These are phyloP conservation scores for Himalopsyche phryganea DNA, from an alignment of 1,140 invertebrate genomes.

Conservation along the genomic window DNA sequence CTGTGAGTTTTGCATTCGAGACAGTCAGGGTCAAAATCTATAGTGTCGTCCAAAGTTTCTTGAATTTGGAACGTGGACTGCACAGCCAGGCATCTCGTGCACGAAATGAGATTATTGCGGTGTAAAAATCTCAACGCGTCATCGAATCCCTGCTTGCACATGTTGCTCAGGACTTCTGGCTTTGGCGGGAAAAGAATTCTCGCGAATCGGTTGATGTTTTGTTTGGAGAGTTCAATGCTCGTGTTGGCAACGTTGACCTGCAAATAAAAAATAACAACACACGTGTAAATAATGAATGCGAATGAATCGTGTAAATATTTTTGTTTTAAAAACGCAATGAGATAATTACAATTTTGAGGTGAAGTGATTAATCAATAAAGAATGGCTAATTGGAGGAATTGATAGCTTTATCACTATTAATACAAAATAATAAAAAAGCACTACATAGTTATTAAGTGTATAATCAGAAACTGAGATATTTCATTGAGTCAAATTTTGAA, in stretches of 20 bases:
- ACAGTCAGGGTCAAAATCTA: constrained; percentile 79
- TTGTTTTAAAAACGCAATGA: too few relatives aligned
- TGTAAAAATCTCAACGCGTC: constrained; percentile 92
- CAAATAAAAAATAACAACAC: constrained; percentile 29
- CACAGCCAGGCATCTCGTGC: constrained; percentile 77
- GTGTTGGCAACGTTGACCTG: constrained; percentile 91
- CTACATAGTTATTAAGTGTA: too few relatives aligned
- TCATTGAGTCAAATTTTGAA: too few relatives aligned
- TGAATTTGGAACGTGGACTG: constrained; percentile 78
- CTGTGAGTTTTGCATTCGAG: constrained; percentile 78
- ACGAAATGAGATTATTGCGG: constrained; percentile 85
- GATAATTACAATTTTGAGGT: too few relatives aligned
- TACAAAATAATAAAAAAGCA: too few relatives aligned
- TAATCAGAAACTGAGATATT: too few relatives aligned
- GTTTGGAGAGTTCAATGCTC: constrained; percentile 86
- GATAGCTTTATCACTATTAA: too few relatives aligned
- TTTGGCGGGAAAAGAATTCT: constrained; percentile 92
- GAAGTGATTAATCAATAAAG: too few relatives aligned
- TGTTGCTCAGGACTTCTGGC: constrained; percentile 87
- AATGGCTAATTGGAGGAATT: too few relatives aligned
- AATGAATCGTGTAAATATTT: too few relatives aligned
- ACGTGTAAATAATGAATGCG: background rate
- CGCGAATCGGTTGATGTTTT: constrained; percentile 89
- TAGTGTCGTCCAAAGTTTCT: constrained; percentile 63
- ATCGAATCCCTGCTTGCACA: constrained; percentile 97